Conservation (phyloP, 2,888 invertebrate genomes). For the Plebejus melissa region DNA sequence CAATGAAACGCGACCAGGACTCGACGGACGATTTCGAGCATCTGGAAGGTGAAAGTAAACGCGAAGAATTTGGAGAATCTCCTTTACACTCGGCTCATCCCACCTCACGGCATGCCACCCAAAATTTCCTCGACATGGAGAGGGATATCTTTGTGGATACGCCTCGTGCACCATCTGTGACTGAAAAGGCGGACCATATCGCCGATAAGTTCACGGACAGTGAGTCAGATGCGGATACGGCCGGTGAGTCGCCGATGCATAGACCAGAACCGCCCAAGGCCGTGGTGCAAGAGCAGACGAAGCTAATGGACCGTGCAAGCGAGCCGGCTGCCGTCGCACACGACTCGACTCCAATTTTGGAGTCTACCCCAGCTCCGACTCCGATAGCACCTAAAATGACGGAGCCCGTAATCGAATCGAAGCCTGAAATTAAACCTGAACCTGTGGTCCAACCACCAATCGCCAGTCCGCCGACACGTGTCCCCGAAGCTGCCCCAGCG, state of each 20-base stretch:
- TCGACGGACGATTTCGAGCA: constrained; percentile 88
- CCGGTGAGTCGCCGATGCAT: constrained; percentile 69
- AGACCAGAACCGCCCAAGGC: constrained; percentile 46
- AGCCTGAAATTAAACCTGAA: constrained; percentile 36
- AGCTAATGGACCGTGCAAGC: constrained; percentile 2
- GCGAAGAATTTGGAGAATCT: constrained; percentile 54
- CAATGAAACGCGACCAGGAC: constrained; percentile 81
- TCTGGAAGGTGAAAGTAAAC: constrained; percentile 80
- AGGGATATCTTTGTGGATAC: constrained; percentile 65
- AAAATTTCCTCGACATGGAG: constrained; percentile 72
- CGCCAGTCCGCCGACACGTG: constrained; percentile 30
- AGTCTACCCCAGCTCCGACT: constrained; percentile 39
- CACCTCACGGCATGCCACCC: constrained; percentile 51
- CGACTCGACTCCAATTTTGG: constrained; percentile 24
- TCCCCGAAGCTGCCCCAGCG: constrained; percentile 38
- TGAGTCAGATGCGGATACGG: constrained; percentile 75
- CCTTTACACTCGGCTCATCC: constrained; percentile 49
- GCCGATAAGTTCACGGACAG: constrained; percentile 80
- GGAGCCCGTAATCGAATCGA: constrained; percentile 38
- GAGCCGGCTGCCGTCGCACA: constrained; percentile 4
- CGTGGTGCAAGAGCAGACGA: constrained; percentile 32
- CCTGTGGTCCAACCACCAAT: constrained; percentile 32
- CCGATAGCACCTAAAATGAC: constrained; percentile 38
- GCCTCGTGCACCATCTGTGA: constrained; percentile 56
- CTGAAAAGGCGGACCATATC: constrained; percentile 61